Evolutionary conservation across 2,888 invertebrate species (phyloP), one percentile per base, ranked within the genome.

Genomic region (Lissocephala sabroskyi): DNA sequence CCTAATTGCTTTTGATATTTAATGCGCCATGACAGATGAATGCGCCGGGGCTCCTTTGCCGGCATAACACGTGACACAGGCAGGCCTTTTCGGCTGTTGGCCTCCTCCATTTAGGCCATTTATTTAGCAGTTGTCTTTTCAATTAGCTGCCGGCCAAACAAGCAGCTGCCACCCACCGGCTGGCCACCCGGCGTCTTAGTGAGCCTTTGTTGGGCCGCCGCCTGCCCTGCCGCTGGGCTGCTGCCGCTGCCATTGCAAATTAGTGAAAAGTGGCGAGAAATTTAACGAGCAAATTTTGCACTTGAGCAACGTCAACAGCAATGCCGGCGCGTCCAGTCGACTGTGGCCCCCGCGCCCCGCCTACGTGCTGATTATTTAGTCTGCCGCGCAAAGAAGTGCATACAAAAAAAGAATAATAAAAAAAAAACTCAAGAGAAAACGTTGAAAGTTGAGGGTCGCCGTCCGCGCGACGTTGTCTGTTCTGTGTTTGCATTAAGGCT

Each of bases 231-330:
- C n/a, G n/a, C n/a, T n/a, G n/a, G n/a, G n/a, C n/a, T n/a, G 16
- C 17, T 19, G 17, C 16, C 17, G 11, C 59, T 65, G 45, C 66
- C 66, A 70, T 66, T 78, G 78, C 78, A 70, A 70, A 70, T 70
- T 70, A 70, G 70, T 78, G 73, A 66, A 78, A 73, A 78, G 70
- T 71, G 78, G 67, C 76, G 78, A 70, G 79, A 75, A 70, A 70
- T 78, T 70, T 70, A 78, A 70, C 70, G 76, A 70, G 70, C 79
- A 70, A 70, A 70, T 70, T 70, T n/a, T 78, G 71, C 70, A 70
- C 78, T 75, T 76, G 53, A 62, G 54, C 57, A 65, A 35, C 17
- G 36, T 16, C 45, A 26, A 28, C 45, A 23, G 23, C 23, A 23
- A 3, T 3, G 23, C 3, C 23, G 3, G 23, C 23, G 4, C 3